Conservation (phyloP, 2,113 vertebrate genomes). For the Calidris pygmaea region DNA sequence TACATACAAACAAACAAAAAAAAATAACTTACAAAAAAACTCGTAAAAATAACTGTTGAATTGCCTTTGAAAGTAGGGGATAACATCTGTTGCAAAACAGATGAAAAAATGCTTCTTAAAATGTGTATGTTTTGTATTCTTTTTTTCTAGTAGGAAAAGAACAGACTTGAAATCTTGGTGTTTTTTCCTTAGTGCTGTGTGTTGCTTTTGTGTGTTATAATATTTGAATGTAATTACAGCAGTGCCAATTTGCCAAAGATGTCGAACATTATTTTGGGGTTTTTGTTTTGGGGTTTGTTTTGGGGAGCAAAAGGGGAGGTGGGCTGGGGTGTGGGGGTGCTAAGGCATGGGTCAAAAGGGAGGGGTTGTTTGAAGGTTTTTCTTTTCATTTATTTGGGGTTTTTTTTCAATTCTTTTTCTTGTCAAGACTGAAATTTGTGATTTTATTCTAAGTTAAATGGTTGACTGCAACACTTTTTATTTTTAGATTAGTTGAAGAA, state of each 20-base stretch:
- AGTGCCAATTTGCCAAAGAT: constrained; percentile 99
- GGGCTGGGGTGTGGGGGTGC: constrained; percentile 44
- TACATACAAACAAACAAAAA: neutral
- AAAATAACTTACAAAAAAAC: neutral
- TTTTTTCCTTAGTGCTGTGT: constrained; percentile 95
- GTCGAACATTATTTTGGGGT: constrained; percentile 83
- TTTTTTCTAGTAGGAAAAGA: constrained; percentile 98
- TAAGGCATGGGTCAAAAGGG: constrained; percentile 57
- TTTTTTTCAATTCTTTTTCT: constrained; percentile 62
- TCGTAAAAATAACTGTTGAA: constrained; percentile 75
- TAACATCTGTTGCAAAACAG: constrained; percentile 79
- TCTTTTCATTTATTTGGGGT: constrained; percentile 69
- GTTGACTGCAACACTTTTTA: constrained; percentile 86
- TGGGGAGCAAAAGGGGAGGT: constrained; percentile 39
- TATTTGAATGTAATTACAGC: constrained; percentile 99
- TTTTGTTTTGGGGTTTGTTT: constrained; percentile 61
- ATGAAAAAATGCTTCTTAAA: constrained; percentile 92
- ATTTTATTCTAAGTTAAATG: constrained; percentile 90
- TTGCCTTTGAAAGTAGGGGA: constrained; percentile 90
- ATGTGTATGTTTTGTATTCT: constrained; percentile 99
- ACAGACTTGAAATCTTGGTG: constrained; percentile 88
- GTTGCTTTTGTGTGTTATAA: constrained; percentile 94
- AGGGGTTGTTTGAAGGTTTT: constrained; percentile 63
- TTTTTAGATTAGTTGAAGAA: constrained; percentile 90
- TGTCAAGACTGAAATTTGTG: constrained; percentile 79